Evolutionary conservation across 2,888 invertebrate species (phyloP), one percentile per base, ranked within the genome.

Genomic region (Leucophora obtusa): DNA sequence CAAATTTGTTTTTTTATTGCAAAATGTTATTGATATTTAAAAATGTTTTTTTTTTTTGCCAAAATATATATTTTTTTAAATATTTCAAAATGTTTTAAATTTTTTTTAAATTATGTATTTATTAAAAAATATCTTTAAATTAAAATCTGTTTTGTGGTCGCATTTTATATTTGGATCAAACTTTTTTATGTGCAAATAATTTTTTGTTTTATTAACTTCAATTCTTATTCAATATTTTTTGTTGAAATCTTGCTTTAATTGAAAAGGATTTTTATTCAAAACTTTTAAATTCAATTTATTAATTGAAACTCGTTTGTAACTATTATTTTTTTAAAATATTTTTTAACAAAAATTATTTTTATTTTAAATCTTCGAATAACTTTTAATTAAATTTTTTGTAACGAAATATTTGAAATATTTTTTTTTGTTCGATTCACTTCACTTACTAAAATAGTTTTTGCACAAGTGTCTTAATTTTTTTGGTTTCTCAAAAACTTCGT

Each of bases 371-470:
- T 28, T 38, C 38, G 11, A 11, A n/a, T n/a, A n/a, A n/a, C 43
- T 47, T n/a, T 47, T n/a, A 14, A 47, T 47, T 47, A 0, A 47
- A n/a, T 47, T n/a, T 1, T 47, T n/a, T 43, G n/a, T 47, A 47
- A n/a, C 43, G n/a, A 47, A 38, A 3, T 35, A 35, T 35, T 5
- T 35, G n/a, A n/a, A n/a, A 35, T 35, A 10, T 38, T 17, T 17
- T 10, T 62, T 47, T 62, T 35, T 28, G 51, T 15, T 50, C 50
- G 56, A 59, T 63, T 4, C 54, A 56, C 66, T 43, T 1, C 74
- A 82, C 79, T 73, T 79, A 79, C 79, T 70, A 66, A 47, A 38
- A 38, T 50, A 70, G 43, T 74, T 78, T 33, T 43, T 47, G 28
- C 38, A 66, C 63, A 65, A 69, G 14, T 79, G 54, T 68, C 47